phyloP scores from a whole-genome alignment of 2,113 vertebrate genomes.

The Hippocampus guttulatus region DNA sequence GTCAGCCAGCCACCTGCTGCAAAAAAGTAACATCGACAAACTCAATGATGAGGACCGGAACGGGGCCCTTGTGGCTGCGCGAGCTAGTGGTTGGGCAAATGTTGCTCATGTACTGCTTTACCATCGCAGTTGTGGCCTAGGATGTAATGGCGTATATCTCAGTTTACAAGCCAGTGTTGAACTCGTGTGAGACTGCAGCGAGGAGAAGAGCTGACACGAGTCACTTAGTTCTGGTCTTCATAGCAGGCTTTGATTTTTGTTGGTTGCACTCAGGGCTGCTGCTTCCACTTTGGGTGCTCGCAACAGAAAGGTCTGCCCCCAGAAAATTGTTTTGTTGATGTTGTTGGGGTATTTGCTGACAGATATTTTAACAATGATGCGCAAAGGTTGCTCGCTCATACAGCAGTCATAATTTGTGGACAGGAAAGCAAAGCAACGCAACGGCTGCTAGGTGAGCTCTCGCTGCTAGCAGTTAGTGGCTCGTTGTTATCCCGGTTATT shows the following conservation, averaged over 20 bases:
- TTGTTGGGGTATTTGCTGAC: no score
- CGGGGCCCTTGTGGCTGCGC: neutral
- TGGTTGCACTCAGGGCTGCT: neutral
- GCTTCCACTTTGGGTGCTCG: no score
- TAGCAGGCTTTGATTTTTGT: neutral
- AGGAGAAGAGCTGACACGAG: neutral
- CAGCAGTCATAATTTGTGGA: no score
- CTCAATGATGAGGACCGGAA: neutral
- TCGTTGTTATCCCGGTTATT: no score
- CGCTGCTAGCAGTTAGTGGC: no score
- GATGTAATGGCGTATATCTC: neutral
- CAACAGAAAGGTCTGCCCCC: no score
- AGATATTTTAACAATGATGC: no score
- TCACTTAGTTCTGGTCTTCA: neutral
- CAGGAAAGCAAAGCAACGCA: no score
- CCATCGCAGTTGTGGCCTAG: neutral
- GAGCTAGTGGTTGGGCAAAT: neutral
- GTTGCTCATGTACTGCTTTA: neutral
- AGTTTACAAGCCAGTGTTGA: neutral
- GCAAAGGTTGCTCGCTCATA: no score
- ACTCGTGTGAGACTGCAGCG: neutral
- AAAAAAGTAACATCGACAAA: neutral
- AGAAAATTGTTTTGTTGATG: no score
- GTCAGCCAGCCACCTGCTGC: slow-evolving; percentile 9
- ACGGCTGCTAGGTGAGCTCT: no score